Evolutionary conservation across 2,113 vertebrate species (phyloP), one percentile per base, ranked within the genome.

Genomic region (Sisor rabdophorus): DNA sequence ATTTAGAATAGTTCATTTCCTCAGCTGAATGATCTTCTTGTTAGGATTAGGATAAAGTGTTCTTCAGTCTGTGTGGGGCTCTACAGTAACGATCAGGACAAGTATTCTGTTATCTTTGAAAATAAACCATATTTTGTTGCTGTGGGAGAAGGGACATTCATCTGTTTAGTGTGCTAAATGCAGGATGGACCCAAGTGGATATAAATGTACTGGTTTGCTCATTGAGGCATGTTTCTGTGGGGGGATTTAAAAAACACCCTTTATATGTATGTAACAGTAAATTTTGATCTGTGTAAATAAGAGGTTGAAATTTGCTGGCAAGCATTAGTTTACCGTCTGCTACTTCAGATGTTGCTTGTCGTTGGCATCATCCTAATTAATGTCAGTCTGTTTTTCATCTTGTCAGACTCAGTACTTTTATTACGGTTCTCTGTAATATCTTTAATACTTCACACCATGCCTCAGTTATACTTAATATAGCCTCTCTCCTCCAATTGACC

Each of bases 41-140:
- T 79, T 76, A 68, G 24, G 50, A 52, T 36, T 28, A 16, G 73
- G 67, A 61, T 53, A 73, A 54, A 47, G 47, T 3, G 40, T 50
- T 77, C 36, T 71, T 52, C 56, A 52, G 70, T 22, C 63, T 77
- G 73, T 81, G 61, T 80, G 82, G 65, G 61, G 47, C 67, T 54
- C 64, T 79, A 79, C 79, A 74, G 80, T 84, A 78, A 44, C 76
- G 73, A 72, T 80, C 53, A 48, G 58, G 60, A 85, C 81, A 82
- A 80, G 70, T 44, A 40, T 65, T 69, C 79, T 75, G 63, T 84
- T 82, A 76, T 85, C 54, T 56, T 50, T 10, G 63, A 82, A 83
- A 64, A 83, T 79, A 82, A 84, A 73, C 71, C 81, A 70, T 74
- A 24, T 79, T 82, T 77, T 83, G 68, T 65, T 40, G 40, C 59